Conservation (phyloP, 1,140 invertebrate species). For the Drosophila chauvacae region DNA sequence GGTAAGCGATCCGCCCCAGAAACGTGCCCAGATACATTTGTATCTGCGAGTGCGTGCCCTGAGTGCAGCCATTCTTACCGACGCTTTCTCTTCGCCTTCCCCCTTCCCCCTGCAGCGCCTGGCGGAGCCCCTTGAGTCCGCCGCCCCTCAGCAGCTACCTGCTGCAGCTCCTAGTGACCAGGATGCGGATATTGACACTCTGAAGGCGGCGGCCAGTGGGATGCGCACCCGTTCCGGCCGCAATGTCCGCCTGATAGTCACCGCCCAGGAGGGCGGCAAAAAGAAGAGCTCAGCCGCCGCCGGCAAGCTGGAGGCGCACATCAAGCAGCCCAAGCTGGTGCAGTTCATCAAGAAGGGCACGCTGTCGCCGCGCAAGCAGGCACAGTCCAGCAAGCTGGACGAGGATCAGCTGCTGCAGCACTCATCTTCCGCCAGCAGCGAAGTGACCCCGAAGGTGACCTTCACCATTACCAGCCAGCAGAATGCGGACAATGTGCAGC, state of each 20-base stretch:
- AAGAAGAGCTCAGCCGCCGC: conserved; percentile 56
- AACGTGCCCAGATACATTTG: conserved; percentile 46
- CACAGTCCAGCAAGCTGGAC: conserved; percentile 35
- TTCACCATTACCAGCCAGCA: conserved; percentile 48
- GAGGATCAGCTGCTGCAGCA: conserved; percentile 29
- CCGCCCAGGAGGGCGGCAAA: conserved; percentile 30
- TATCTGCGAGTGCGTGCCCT: conserved; percentile 27
- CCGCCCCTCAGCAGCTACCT: conserved; percentile 22
- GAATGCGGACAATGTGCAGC: conserved; percentile 65
- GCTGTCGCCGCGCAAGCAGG: conserved; percentile 72
- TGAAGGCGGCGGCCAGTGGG: conserved; percentile 58
- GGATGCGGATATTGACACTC: conserved; percentile 67
- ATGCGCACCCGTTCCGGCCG: conserved; percentile 77
- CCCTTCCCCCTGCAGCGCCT: conserved; percentile 54
- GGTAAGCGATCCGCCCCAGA: conserved; percentile 79
- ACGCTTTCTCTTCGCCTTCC: neutral
- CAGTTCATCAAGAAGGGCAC: conserved; percentile 78
- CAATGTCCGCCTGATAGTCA: conserved; percentile 70
- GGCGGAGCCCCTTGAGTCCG: conserved; percentile 52
- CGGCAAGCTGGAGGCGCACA: conserved; percentile 56
- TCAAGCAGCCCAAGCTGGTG: conserved; percentile 78
- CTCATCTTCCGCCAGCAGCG: conserved; percentile 26
- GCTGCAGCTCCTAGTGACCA: conserved; percentile 28
- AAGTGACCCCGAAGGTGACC: conserved; percentile 61
- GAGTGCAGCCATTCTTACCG: conserved; percentile 52